These are phyloP conservation scores for Brachyalestes nurse DNA, from an alignment of 2,797 vertebrate genomes.

Conservation along the genomic window DNA sequence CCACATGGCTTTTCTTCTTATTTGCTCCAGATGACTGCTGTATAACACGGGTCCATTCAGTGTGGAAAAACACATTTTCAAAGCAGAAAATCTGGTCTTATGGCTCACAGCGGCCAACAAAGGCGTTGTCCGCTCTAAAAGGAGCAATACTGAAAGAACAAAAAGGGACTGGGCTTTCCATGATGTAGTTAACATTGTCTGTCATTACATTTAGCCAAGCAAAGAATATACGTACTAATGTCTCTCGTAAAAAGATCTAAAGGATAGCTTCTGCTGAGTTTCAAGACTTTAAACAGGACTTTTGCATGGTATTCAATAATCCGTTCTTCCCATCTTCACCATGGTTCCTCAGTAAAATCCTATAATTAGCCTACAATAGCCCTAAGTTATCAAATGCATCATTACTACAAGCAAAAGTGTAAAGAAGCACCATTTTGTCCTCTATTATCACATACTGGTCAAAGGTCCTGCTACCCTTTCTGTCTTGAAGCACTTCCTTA, in stretches of 20 bases:
- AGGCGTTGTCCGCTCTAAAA: constrained; percentile 62
- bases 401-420: constrained; percentile 53
- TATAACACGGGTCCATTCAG: constrained; percentile 64
- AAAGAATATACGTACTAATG: constrained; percentile 27
- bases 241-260: constrained; percentile 17
- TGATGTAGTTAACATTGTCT: constrained; percentile 36
- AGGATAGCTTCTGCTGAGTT: constrained; percentile 21
- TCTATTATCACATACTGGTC: constrained; percentile 43
- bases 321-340: background rate
- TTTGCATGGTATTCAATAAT: background rate
- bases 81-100: constrained; percentile 80
- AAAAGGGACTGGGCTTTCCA: constrained; percentile 31
- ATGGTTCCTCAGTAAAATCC: constrained; percentile 5
- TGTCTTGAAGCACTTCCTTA: constrained; percentile 61
- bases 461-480: constrained; percentile 70
- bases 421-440: constrained; percentile 38
- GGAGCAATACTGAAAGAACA: constrained; percentile 43
- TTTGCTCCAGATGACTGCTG: constrained; percentile 79
- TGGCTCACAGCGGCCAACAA: constrained; percentile 56
- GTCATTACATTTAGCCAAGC: constrained; percentile 41
- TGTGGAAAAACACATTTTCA: constrained; percentile 80
- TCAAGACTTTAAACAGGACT: constrained; percentile 35
- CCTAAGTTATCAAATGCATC: constrained; percentile 31
- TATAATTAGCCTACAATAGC: constrained; percentile 22
- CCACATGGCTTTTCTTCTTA: constrained; percentile 62